Evolutionary conservation across 2,797 vertebrate species (phyloP).

Genomic region (Sebastes nivosus): DNA sequence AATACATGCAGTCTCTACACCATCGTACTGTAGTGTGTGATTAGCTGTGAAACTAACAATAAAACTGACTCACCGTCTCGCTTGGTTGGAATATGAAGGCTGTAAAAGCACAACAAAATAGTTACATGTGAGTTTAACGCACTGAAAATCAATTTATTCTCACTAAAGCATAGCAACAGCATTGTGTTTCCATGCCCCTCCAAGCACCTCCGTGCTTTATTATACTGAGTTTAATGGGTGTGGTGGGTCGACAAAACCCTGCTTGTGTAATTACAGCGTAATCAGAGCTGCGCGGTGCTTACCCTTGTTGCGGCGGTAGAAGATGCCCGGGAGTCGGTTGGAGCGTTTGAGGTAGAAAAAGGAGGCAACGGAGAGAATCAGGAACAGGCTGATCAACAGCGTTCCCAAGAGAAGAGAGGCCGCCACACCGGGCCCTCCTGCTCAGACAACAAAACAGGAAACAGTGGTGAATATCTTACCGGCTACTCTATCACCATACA

Average conservation of each 20-base stretch:
- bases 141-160: not conserved
- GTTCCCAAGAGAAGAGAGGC: constrained; percentile 94
- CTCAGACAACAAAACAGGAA: constrained; percentile 18
- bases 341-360: constrained; percentile 99
- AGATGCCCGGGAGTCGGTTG: constrained; percentile 88
- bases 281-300: not conserved
- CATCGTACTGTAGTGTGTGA: not conserved
- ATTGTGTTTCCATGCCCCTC: not conserved
- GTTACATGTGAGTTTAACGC: not conserved
- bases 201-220: not conserved
- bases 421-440: constrained; percentile 90
- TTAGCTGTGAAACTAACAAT: not conserved
- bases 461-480: not conserved
- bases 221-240: not conserved
- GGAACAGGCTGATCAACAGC: constrained; percentile 90
- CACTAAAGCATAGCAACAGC: not conserved
- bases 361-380: constrained; percentile 93
- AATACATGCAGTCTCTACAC: not conserved
- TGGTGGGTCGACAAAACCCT: not conserved
- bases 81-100: constrained; percentile 95
- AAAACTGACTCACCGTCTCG: constrained; percentile 90
- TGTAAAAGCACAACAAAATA: constrained; percentile 66
- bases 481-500: not conserved
- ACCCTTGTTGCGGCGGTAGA: constrained; percentile 93
- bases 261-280: not conserved